Evolutionary conservation across 2,113 vertebrate genomes (phyloP).

Genomic region (Microtus montanus): DNA sequence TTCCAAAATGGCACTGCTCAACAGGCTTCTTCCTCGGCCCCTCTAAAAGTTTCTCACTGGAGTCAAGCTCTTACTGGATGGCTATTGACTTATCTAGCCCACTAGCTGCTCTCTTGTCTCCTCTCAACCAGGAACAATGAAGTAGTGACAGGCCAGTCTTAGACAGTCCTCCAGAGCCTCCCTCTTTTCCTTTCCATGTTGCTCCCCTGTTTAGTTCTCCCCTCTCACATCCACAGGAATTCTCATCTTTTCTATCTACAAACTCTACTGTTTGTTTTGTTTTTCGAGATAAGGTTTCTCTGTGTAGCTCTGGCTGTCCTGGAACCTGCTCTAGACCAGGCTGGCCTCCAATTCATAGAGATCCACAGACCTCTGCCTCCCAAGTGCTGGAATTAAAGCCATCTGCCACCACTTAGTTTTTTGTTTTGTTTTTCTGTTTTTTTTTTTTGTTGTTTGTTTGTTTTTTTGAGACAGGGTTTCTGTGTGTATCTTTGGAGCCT

Average conservation of each 20-base stretch:
- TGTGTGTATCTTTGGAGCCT: no score
- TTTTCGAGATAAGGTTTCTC: background rate
- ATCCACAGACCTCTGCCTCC: background rate
- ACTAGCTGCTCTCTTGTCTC: background rate
- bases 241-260: slow-evolving; percentile 1
- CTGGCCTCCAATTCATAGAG: background rate
- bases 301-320: background rate
- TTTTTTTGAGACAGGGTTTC: no score
- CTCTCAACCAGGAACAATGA: slow-evolving; percentile 12
- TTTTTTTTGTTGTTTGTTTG: background rate
- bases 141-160: background rate
- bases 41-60: slow-evolving; percentile 6
- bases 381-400: background rate
- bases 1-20: slow-evolving; percentile 45
- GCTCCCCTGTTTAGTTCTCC: background rate
- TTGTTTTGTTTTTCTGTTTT: background rate
- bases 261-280: background rate
- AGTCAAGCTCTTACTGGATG: slow-evolving; percentile 36
- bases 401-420: background rate
- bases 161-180: background rate
- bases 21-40: slow-evolving; percentile 20
- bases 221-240: background rate
- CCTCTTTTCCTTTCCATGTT: background rate
- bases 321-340: background rate
- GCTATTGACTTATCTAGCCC: slow-evolving; percentile 15